Evolutionary conservation across 2,888 invertebrate genomes (phyloP).

Genomic region (Stictocephala bisonia): DNA sequence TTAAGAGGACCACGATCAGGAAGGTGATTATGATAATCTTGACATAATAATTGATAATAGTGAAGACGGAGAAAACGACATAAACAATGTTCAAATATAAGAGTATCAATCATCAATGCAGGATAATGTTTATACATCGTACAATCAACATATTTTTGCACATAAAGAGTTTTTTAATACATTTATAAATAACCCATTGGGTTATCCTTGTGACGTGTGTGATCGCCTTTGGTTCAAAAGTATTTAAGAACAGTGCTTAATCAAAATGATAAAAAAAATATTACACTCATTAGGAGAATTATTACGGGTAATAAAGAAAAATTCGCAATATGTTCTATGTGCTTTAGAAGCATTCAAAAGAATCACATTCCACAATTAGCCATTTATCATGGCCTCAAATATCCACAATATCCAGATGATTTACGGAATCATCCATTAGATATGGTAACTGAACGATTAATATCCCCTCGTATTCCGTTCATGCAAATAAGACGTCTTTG

Average conservation of each 20-base stretch:
- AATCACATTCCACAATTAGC: conserved; percentile 7
- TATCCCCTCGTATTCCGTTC: no score
- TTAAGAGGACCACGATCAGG: not conserved
- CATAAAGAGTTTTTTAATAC: not conserved
- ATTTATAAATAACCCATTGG: not conserved
- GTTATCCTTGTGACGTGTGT: no score
- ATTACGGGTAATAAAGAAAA: not conserved
- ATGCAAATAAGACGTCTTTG: no score
- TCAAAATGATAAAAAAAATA: not conserved
- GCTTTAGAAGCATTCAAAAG: no score
- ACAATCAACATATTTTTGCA: not conserved
- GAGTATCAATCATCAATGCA: not conserved
- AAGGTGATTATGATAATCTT: not conserved
- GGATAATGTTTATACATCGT: no score
- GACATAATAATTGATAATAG: not conserved
- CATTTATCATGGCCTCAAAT: no score
- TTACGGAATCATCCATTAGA: not conserved
- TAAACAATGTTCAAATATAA: not conserved
- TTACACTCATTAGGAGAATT: not conserved
- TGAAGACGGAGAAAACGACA: no score
- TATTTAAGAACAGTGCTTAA: not conserved
- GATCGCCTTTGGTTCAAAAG: no score
- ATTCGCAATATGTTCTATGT: no score
- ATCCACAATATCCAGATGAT: not conserved
- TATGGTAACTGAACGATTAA: no score